Evolutionary conservation across 23 tunicate genomes (phyloP), one percentile per base, ranked within the genome.

Genomic region (Clavelina lepadiformis): DNA sequence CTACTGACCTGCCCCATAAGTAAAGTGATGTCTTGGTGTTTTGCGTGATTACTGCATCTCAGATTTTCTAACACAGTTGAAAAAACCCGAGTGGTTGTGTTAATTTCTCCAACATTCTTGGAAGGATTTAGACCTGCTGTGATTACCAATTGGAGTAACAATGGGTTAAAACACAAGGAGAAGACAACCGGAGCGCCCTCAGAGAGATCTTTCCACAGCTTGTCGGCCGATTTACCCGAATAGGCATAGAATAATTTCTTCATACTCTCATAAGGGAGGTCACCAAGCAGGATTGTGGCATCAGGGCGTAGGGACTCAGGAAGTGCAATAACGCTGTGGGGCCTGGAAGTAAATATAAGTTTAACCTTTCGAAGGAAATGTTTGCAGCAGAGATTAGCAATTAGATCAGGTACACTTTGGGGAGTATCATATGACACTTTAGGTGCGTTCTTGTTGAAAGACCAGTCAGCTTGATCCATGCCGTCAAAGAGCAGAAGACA

Each of bases 401-500:
- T 31, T 13, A 71, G 31, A 2, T 56, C 33, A 2, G 27, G 8
- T 24, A 71, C 35, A 25, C 52, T 21, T 26, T n/a, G 63, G 20
- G 31, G 65, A 22, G 31, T 35, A 20, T 71, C 65, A 25, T 21
- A 34, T 33, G 24, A 1, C 11, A 55, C 32, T 34, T 1, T 29
- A 11, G 76, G 31, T 53, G 76, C 65, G 28, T 31, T 57, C n/a
- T n/a, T n/a, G 8, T 47, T 36, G 25, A 54, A 2, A 1, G 32
- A 19, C 76, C 63, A 56, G 21, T 71, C 26, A 2, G 65, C 65
- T 23, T 28, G 31, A 30, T 71, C 76, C 33, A 55, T 55, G 15
- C 76, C 76, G 38, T 71, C 76, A 35, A 71, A 33, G 2, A 71
- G 56, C 2, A 71, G 56, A 33, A 71, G 52, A 27, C 64, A 56